These are phyloP conservation scores for Folsomia candida DNA, from an alignment of 2,888 invertebrate genomes.

Conservation along the genomic window DNA sequence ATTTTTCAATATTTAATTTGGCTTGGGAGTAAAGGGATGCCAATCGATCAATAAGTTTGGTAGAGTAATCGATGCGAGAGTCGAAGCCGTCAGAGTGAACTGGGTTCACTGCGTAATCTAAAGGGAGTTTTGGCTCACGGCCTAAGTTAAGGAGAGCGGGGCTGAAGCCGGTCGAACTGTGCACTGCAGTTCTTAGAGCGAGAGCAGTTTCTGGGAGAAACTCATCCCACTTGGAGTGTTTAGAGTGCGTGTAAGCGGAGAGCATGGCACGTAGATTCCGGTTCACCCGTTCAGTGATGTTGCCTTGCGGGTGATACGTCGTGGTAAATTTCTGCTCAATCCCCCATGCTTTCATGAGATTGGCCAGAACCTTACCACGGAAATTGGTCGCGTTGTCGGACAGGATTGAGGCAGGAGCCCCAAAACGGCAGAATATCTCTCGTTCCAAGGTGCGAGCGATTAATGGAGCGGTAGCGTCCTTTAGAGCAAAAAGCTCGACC, in stretches of 20 bases:
- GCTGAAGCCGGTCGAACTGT: no score
- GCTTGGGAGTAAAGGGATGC: no score
- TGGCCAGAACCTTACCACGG: slow-evolving; percentile 2
- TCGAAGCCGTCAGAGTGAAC: no score
- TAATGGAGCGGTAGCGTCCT: slow-evolving; percentile 20
- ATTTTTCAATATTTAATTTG: no score
- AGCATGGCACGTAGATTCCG: slow-evolving; percentile 24
- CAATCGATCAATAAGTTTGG: no score
- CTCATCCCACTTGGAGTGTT: slow-evolving; percentile 25
- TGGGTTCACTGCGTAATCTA: no score
- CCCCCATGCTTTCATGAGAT: slow-evolving; percentile 19
- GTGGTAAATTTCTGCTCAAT: slow-evolving; percentile 27
- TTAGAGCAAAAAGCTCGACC: slow-evolving; percentile 37
- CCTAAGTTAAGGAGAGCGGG: no score
- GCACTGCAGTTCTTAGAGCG: slow-evolving; percentile 25
- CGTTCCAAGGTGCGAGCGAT: slow-evolving; percentile 27
- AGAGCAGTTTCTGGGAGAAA: slow-evolving; percentile 14
- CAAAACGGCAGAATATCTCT: slow-evolving; percentile 37
- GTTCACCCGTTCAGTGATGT: slow-evolving; percentile 39
- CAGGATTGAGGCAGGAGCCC: slow-evolving; percentile 26
- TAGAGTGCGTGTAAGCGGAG: background rate
- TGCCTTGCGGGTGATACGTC: slow-evolving; percentile 41
- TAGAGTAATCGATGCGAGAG: no score
- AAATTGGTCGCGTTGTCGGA: no score
- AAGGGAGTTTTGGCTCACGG: no score